Base-by-base conservation (phyloP, 2,888 invertebrate genomes). In the Coelopa pilipes region DNA sequence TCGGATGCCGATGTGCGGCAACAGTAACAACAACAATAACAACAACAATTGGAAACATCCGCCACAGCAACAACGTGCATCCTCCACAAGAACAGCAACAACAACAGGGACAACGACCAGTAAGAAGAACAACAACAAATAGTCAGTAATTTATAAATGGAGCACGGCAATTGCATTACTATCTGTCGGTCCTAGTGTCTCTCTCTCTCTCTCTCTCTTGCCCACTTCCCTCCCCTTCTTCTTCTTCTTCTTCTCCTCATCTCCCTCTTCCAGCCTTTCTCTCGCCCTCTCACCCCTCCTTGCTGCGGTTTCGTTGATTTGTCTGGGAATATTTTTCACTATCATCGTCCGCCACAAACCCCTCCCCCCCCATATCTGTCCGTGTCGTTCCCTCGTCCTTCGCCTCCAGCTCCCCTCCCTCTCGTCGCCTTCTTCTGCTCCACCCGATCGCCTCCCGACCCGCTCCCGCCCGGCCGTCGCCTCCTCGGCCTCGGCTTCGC, bases 121-220 rank as follows among this genome's bases (percentile, higher is more conserved):
- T 53, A 50, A 62, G 60, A 62, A 50, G 68, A 34, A 53, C 53
- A 53, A n/a, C n/a, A 15, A n/a, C 53, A 53, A n/a, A 53, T 53
- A 15, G 53, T 53, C 46, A 71, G 49, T 55, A 71, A 71, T 71
- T 71, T 71, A 71, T 71, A 71, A 71, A 71, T 71, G 71, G 71
- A 71, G 71, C 71, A 65, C 47, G 19, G 19, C 71, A 55, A 65
- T 65, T 63, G 62, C 46, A 65, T 71, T 47, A 50, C 34, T 66
- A 50, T 15, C 13, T 66, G 50, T 66, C 49, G 17, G 12, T 50
- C 10, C 66, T 15, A 21, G 15, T 50, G 66, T 50, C 50, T 49
- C 12, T 66, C 65, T 46, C 17, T 63, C 19, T 17, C 47, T 66
- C 47, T 65, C 46, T 65, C 65, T 65, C 46, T 46, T 45, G n/a